Evolutionary conservation across 2,113 vertebrate species (phyloP).

Genomic region (Engraulis encrasicolus): DNA sequence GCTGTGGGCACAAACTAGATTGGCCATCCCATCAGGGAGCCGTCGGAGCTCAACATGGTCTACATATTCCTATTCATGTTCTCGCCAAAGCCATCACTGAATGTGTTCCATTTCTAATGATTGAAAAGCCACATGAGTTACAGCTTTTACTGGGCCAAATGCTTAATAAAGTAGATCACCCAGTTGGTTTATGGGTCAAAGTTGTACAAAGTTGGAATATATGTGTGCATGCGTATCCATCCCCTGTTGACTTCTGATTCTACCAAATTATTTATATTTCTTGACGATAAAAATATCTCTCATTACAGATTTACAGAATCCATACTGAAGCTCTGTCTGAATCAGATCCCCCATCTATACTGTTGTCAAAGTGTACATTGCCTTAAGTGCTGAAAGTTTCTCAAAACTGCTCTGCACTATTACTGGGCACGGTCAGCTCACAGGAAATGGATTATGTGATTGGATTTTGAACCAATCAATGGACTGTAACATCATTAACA

Average conservation of each 20-base stretch:
- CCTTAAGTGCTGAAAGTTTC: background rate
- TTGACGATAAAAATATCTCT: background rate
- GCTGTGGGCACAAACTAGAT: slow-evolving; percentile 22
- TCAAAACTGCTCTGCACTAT: background rate
- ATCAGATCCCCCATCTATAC: too few relatives aligned
- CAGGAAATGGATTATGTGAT: background rate
- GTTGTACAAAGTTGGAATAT: slow-evolving; percentile 38
- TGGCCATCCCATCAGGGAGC: slow-evolving; percentile 14
- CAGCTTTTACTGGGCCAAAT: slow-evolving; percentile 61
- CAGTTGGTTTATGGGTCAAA: slow-evolving; percentile 56
- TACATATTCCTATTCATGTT: slow-evolving; percentile 32
- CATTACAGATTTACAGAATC: background rate
- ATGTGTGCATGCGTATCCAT: background rate
- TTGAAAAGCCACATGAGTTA: slow-evolving; percentile 37
- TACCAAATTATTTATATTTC: background rate
- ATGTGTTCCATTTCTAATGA: slow-evolving; percentile 55
- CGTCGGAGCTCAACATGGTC: slow-evolving; percentile 29
- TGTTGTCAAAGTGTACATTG: background rate
- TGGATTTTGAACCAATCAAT: background rate
- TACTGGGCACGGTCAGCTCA: background rate
- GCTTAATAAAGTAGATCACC: slow-evolving; percentile 64
- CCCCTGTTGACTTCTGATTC: background rate
- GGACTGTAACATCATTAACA: background rate
- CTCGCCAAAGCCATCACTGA: slow-evolving; percentile 40
- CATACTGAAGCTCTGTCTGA: background rate